Base-by-base conservation (phyloP, 1,140 invertebrate species). In the Drosophila elegans region DNA sequence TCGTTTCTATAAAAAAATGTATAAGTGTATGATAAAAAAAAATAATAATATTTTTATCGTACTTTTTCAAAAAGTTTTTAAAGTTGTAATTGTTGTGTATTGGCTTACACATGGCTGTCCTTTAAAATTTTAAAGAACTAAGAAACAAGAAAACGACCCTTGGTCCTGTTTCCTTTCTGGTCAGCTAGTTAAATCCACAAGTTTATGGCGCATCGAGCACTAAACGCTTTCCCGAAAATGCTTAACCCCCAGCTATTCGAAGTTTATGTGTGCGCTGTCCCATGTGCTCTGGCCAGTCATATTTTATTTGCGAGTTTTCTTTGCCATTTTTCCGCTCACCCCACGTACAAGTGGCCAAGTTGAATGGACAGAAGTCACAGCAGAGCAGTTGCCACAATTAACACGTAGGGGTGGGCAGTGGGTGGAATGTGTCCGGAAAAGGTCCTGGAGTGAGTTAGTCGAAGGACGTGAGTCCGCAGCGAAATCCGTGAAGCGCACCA, bases 401-500 rank as follows among this genome's bases (percentile, higher is more conserved):
- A 74, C 71, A 74, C 71, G 38, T 55, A 27, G 42, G 42, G 60
- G 39, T 25, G 29, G 57, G 7, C 9, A 9, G 4, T 1, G 7
- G 54, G 54, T 27, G 46, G 29, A 48, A 29, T 48, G 54, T 32
- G 27, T 2, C 12, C 3, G 29, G n/a, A 7, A 13, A 48, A 38
- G 16, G 54, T 59, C 56, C 56, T 59, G 16, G 4, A 59, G 45
- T 27, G 45, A 29, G 44, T 59, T 34, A 38, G 55, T 59, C 56
- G 12, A 16, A 16, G 57, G 54, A 78, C 78, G 74, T 79, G 77
- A 79, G 77, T 42, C 52, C 38, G 48, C 49, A 63, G 38, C 46
- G n/a, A 80, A 80, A 72, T 80, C 79, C 79, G 59, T 72, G 73
- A 57, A 59, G 73, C 61, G 54, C 57, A 73, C 67, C 77, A 81